Evolutionary conservation across 2,888 invertebrate species (phyloP).

Genomic region (Heteromurus nitidus): DNA sequence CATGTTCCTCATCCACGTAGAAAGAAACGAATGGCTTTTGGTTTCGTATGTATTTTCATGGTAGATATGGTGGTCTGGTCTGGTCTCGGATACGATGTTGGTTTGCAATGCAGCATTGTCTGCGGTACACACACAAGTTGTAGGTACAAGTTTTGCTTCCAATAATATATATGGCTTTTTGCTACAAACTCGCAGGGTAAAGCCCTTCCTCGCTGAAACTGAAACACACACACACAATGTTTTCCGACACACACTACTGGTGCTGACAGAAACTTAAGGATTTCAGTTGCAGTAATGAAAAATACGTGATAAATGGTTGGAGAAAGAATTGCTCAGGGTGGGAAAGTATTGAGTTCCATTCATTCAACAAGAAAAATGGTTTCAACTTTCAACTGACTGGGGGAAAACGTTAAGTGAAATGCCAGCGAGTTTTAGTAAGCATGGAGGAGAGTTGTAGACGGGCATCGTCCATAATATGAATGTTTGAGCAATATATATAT

Average conservation of each 20-base stretch:
- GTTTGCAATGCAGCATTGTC: constrained; percentile 10
- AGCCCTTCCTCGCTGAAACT: neutral
- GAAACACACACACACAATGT: constrained; percentile 10
- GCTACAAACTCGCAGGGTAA: neutral
- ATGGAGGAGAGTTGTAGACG: no score
- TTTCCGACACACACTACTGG: constrained; percentile 32
- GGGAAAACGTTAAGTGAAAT: constrained; percentile 52
- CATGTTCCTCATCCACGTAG: neutral
- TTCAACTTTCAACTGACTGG: constrained; percentile 58
- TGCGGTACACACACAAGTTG: constrained; percentile 3
- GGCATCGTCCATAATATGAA: no score
- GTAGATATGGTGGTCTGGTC: constrained; percentile 8
- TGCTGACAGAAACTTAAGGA: constrained; percentile 56
- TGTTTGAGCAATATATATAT: no score
- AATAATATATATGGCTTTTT: neutral
- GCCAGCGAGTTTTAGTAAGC: no score
- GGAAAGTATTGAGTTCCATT: constrained; percentile 59
- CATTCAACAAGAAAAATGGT: constrained; percentile 58
- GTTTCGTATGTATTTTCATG: neutral
- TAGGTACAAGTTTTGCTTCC: neutral
- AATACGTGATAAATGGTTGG: constrained; percentile 59
- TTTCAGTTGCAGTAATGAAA: constrained; percentile 58
- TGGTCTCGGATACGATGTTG: neutral
- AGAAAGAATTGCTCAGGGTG: constrained; percentile 55
- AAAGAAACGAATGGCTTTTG: constrained; percentile 17